phyloP scores from a whole-genome alignment of 2,113 vertebrate genomes.

The Euleptes europaea region DNA sequence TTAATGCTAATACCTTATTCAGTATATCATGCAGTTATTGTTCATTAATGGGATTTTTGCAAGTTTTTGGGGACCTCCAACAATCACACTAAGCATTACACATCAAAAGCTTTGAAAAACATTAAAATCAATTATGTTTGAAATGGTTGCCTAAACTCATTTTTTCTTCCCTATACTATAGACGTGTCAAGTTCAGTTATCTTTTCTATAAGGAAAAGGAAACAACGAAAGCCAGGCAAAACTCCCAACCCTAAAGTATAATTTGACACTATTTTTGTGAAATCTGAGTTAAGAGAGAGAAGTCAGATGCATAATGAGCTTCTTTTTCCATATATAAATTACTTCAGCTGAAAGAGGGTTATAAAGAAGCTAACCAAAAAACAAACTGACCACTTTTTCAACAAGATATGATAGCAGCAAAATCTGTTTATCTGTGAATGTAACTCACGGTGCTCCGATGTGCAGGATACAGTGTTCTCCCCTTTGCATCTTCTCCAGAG shows the following conservation, averaged over 20 bases:
- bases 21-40: neutral
- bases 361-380: neutral
- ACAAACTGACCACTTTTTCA: neutral
- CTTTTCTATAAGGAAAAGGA: neutral
- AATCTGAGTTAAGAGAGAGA: neutral
- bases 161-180: neutral
- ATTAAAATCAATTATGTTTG: neutral
- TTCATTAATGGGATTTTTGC: neutral
- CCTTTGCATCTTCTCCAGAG: slow-evolving; percentile 95
- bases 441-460: slow-evolving; percentile 85
- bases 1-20: neutral
- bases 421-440: neutral
- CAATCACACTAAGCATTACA: neutral
- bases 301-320: neutral
- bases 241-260: neutral
- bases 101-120: neutral
- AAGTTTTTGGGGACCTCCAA: neutral
- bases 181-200: neutral
- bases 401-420: neutral
- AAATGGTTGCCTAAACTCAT: neutral
- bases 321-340: neutral
- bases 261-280: neutral
- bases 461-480: slow-evolving; percentile 91
- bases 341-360: neutral
- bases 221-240: neutral